Conservation (phyloP, 1,140 invertebrate genomes). For the Probaryconus sp. region DNA sequence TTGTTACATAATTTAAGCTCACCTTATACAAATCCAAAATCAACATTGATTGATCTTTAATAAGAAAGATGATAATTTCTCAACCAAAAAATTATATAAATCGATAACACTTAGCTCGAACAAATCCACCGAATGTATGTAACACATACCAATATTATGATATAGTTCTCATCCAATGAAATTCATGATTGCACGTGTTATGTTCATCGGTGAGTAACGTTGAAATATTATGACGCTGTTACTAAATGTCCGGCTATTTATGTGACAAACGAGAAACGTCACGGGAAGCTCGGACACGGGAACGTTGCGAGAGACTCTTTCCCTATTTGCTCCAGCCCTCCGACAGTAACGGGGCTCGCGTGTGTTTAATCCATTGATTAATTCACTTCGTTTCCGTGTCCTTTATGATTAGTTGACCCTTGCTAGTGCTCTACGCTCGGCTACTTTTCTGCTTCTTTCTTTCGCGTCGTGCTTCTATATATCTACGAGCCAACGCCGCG, state of each 20-base stretch:
- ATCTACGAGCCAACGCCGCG: slow-evolving; percentile 53
- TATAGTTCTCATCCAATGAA: no score
- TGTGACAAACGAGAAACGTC: slow-evolving; percentile 78
- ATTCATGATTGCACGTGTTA: slow-evolving; percentile 58
- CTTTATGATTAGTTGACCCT: slow-evolving; percentile 75
- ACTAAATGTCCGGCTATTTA: slow-evolving; percentile 76
- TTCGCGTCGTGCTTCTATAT: no score
- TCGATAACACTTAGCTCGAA: no score
- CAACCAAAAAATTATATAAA: no score
- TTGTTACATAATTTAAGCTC: no score
- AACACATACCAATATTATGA: no score
- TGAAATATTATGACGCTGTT: slow-evolving; percentile 56
- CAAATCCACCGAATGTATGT: no score
- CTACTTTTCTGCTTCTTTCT: slow-evolving; percentile 49
- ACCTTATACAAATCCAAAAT: no score
- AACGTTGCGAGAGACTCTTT: slow-evolving; percentile 45
- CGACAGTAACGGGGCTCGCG: slow-evolving; percentile 41
- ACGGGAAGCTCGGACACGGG: slow-evolving; percentile 61
- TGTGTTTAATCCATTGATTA: slow-evolving; percentile 78
- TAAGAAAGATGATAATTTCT: no score
- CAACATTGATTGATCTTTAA: no score
- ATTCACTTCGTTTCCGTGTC: slow-evolving; percentile 75
- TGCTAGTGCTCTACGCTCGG: slow-evolving; percentile 45
- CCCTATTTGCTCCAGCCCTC: slow-evolving; percentile 34
- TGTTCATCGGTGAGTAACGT: slow-evolving; percentile 51